A percentile compares a stretch with the other conserved stretches of the same genome.
Evolutionary conservation across 2,888 invertebrate genomes (phyloP).

Genomic region (Rhamnusium bicolor): DNA sequence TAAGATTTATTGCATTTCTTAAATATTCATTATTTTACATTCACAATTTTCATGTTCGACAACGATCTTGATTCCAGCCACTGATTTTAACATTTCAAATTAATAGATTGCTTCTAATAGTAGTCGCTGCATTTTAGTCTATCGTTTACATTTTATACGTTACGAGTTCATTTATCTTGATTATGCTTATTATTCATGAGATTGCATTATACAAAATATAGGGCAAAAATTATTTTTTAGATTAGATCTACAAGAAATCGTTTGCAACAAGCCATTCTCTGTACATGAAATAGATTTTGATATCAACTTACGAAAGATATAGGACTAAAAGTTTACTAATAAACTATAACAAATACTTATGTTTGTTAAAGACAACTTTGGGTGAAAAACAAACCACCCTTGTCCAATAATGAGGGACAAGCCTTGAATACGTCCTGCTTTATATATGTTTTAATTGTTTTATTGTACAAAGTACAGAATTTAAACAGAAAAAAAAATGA

Average conservation of each 20-base stretch:
- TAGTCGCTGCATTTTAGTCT: no score
- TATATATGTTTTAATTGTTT: no score
- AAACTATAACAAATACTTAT: no score
- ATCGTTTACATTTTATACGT: background rate
- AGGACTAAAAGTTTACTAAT: background rate
- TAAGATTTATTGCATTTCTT: background rate
- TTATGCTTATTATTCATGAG: background rate
- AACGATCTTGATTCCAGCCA: background rate
- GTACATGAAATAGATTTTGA: background rate
- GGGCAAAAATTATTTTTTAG: background rate
- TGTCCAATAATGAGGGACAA: no score
- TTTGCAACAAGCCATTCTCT: background rate
- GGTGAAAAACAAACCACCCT: no score
- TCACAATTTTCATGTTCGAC: background rate
- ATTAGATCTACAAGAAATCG: background rate
- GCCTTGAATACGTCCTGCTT: no score
- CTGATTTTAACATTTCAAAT: background rate
- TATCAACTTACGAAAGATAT: background rate
- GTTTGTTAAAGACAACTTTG: no score
- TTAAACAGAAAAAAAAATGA: no score
- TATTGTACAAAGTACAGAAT: no score
- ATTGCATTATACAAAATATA: background rate
- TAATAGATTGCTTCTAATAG: background rate
- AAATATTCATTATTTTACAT: background rate
- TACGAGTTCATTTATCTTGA: background rate